Evolutionary conservation across 2,797 vertebrate species (phyloP), one percentile per base, ranked within the genome.

Genomic region (Anguilla pacifica): DNA sequence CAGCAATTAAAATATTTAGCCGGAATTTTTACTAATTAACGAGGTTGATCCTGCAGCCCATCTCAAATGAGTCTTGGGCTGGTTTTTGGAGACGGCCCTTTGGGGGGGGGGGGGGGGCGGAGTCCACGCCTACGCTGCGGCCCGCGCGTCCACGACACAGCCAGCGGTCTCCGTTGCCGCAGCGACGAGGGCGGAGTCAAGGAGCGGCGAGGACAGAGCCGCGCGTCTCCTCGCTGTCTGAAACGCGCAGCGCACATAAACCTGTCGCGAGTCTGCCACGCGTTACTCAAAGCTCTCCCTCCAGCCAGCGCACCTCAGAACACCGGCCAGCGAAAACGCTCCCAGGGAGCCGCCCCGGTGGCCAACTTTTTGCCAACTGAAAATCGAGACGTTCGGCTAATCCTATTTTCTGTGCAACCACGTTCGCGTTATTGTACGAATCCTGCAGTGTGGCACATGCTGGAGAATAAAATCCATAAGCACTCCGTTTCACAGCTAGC

Each of bases 251-350:
- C 59, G 2, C 77, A 93, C 93, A 96, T 95, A 94, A 95, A 96
- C 94, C 95, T 95, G 95, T 96, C 95, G 96, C 92, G 92, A 86
- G 92, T 88, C 93, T 95, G 95, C 95, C 95, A 96, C 95, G 95
- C 94, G 95, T 96, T 95, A 95, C 93, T 91, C 94, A 93, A 94
- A 93, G 93, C 94, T 95, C 95, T 95, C 95, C 95, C 95, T 95
- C 95, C 95, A 94, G 93, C 94, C 92, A 94, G 93, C 92, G 95
- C 95, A 94, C 94, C 95, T 93, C 88, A 92, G 94, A 94, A 95
- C 95, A 96, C 94, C 93, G 94, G 95, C 94, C 95, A 95, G 93
- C 95, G 1, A 95, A 96, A 96, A 96, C 95, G 93, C 94, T 94
- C 94, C 94, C 94, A 94, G 93, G 91, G 91, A 91, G 91, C 93